A percentile compares a stretch with the other conserved stretches of the same genome.
These are phyloP conservation scores for Drosophila greeni DNA, from an alignment of 2,888 invertebrate genomes.

Conservation along the genomic window DNA sequence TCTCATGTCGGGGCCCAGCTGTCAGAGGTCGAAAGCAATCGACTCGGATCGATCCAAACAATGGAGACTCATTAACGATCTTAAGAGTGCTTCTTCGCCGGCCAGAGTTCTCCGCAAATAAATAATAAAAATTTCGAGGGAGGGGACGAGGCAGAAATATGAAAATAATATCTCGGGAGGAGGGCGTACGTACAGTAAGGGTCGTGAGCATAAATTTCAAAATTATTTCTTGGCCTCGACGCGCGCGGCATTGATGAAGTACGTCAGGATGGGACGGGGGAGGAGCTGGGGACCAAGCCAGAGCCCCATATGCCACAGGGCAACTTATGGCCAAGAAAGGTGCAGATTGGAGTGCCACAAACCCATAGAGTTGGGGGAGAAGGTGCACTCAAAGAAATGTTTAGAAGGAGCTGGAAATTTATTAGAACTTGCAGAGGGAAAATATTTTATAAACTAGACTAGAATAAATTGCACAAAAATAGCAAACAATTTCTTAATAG, in stretches of 20 bases:
- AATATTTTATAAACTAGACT: neutral
- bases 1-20: conserved; percentile 35
- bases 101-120: conserved; percentile 30
- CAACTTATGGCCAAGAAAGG: conserved; percentile 54
- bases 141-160: conserved; percentile 19
- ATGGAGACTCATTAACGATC: conserved; percentile 50
- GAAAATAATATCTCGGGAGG: conserved; percentile 31
- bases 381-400: neutral
- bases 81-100: conserved; percentile 18
- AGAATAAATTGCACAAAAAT: no score
- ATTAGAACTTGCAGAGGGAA: neutral
- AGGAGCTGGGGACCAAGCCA: conserved; percentile 28
- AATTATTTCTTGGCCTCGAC: conserved; percentile 58
- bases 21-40: conserved; percentile 47
- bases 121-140: conserved; percentile 24
- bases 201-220: conserved; percentile 72
- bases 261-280: conserved; percentile 29
- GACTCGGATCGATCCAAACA: conserved; percentile 35
- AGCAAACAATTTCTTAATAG: no score
- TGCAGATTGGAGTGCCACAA: conserved; percentile 41
- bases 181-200: conserved; percentile 47
- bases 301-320: conserved; percentile 70
- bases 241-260: conserved; percentile 64
- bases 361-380: conserved; percentile 15
- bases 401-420: accelerated